A percentile compares a stretch with the other conserved stretches of the same genome.
Conservation (phyloP, 2,797 vertebrate genomes). For the Crypturellus tataupa region DNA sequence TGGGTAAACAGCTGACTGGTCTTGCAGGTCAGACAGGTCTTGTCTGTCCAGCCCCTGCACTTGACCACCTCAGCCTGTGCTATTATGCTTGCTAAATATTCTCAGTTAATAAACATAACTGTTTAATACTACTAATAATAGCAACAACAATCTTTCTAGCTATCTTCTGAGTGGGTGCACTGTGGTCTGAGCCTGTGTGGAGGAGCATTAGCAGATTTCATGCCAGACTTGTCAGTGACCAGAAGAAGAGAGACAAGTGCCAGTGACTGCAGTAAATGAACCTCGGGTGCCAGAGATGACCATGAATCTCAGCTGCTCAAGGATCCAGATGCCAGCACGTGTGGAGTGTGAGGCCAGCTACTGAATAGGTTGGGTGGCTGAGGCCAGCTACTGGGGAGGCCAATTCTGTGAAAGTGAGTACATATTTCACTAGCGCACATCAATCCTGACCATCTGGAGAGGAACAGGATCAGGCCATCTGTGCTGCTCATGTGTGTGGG, state of each 20-base stretch:
- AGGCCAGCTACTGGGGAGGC: background rate
- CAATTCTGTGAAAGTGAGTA: background rate
- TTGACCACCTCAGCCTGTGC: too few species aligned
- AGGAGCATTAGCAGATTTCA: background rate
- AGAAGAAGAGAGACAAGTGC: rapidly evolving
- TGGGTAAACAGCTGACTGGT: background rate
- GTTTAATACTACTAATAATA: background rate
- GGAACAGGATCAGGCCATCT: rapidly evolving
- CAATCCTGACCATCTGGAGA: background rate
- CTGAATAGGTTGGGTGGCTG: background rate
- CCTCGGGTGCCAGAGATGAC: background rate
- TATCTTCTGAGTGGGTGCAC: background rate
- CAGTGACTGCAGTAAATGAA: rapidly evolving
- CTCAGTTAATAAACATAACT: background rate
- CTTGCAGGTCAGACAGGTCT: too few species aligned
- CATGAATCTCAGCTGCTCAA: rapidly evolving
- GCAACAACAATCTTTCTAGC: background rate
- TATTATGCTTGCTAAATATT: background rate
- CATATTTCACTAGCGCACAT: rapidly evolving
- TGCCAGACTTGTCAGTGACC: background rate
- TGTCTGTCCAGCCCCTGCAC: rapidly evolving
- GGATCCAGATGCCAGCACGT: background rate
- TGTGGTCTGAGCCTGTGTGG: rapidly evolving
- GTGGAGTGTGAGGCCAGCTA: too few species aligned
- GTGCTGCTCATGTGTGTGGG: rapidly evolving